Conservation (phyloP, 2,888 invertebrate species). For the Yponomeuta plumbellus region DNA sequence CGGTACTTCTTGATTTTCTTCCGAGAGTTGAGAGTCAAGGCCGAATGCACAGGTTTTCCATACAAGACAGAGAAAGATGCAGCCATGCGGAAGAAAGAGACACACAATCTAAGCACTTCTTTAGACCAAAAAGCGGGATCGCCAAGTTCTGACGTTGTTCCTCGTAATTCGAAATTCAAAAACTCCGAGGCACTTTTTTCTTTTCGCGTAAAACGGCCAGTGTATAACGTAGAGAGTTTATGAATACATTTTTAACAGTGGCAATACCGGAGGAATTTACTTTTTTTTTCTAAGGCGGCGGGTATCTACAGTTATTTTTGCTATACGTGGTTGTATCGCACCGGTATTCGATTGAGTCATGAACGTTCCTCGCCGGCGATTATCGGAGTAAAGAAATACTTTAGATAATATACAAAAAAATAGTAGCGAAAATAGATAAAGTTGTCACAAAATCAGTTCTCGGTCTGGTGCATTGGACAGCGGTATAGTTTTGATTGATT, state of each 20-base stretch:
- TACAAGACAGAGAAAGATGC: slow-evolving; percentile 35
- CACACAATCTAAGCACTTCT: slow-evolving; percentile 28
- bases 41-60: slow-evolving; percentile 55
- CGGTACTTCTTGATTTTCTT: slow-evolving; percentile 59
- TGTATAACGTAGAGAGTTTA: neutral
- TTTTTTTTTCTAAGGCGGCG: slow-evolving; percentile 20
- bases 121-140: slow-evolving; percentile 48
- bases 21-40: slow-evolving; percentile 59
- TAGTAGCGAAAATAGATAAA: neutral
- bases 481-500: neutral
- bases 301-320: slow-evolving; percentile 24
- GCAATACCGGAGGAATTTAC: slow-evolving; percentile 5
- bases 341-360: slow-evolving; percentile 24
- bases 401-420: slow-evolving; percentile 3
- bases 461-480: neutral
- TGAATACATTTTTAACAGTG: neutral
- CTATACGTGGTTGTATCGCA: slow-evolving; percentile 41
- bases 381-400: slow-evolving; percentile 12
- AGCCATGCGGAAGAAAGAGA: slow-evolving; percentile 37
- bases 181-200: neutral
- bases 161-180: slow-evolving; percentile 32
- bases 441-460: neutral
- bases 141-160: slow-evolving; percentile 42
- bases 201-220: slow-evolving; percentile 5
- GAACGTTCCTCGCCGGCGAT: slow-evolving; percentile 20